Base-by-base conservation (phyloP, 2,888 invertebrate genomes). In the Dendrolimus houi region DNA sequence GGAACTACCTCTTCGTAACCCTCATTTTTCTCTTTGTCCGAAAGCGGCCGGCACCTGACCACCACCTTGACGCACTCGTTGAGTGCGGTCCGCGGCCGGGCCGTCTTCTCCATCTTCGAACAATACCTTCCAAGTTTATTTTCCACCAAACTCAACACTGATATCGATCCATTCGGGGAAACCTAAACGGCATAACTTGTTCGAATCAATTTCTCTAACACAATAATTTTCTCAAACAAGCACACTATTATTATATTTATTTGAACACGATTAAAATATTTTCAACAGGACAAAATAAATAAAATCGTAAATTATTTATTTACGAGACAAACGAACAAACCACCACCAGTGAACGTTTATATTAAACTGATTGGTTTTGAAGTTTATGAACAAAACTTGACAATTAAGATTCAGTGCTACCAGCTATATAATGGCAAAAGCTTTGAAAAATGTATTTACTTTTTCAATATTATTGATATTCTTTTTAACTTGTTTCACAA, bases 1-100 rank as follows among this genome's bases (percentile, higher is more conserved):
- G 56, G 13, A 7, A 55, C 83, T 71, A 91, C 91, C 87, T 95
- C 94, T 61, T 86, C 92, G 86, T 94, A 94, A 29, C 95, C 95
- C 72, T 94, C 93, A 52, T 92, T 86, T 52, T 92, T 92, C 89
- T 99, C 99, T 70, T 95, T 96, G 66, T 95, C 94, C 70, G 96
- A 97, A 90, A 99, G 94, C 52, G 99, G 99, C 58, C 99, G 94
- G 91, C 99, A 98, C 79, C 99, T 92, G 58, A 99, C 99, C 66
- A 99, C 96, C 64, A 99, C 99, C 90, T 98, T 98, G 60, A 99
- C 98, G 75, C 96, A 95, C 87, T 99, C 98, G 79, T 95, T 95
- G 62, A 91, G 88, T 66, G 91, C 88, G 64, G 91, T 91, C 74
- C 88, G 83, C 61, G 90, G 90, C 69, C 91, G 82, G 62, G 83